These are phyloP conservation scores for Drosophila tristis DNA, from an alignment of 1,140 invertebrate genomes.

Conservation along the genomic window DNA sequence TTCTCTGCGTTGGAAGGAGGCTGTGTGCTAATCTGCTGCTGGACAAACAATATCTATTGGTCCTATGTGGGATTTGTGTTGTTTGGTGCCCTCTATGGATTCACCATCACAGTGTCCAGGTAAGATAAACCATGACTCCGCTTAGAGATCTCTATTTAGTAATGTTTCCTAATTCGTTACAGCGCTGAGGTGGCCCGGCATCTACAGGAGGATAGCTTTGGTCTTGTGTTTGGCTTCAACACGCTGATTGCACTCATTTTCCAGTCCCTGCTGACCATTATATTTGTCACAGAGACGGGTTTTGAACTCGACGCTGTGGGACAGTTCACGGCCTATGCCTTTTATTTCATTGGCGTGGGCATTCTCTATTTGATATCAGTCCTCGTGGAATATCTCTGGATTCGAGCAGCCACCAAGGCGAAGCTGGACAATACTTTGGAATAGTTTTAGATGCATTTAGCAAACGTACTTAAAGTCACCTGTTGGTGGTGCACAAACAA, in stretches of 20 bases:
- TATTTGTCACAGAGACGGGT: slow-evolving; percentile 86
- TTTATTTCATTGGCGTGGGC: slow-evolving; percentile 75
- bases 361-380: slow-evolving; percentile 70
- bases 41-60: slow-evolving; percentile 87
- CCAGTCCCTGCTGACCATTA: slow-evolving; percentile 91
- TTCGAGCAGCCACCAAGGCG: slow-evolving; percentile 21
- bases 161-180: slow-evolving; percentile 49
- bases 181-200: slow-evolving; percentile 94
- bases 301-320: slow-evolving; percentile 81
- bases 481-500: not conserved
- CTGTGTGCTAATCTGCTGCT: slow-evolving; percentile 87
- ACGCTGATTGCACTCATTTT: slow-evolving; percentile 91
- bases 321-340: slow-evolving; percentile 85
- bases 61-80: slow-evolving; percentile 91
- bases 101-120: slow-evolving; percentile 94
- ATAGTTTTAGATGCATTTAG: slow-evolving; percentile 30
- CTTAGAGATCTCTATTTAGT: not conserved
- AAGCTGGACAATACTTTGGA: slow-evolving; percentile 50
- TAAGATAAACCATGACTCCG: slow-evolving; percentile 63
- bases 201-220: slow-evolving; percentile 93
- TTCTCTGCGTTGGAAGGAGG: slow-evolving; percentile 88
- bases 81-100: slow-evolving; percentile 92
- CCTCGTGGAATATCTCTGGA: slow-evolving; percentile 60
- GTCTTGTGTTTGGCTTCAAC: slow-evolving; percentile 95
- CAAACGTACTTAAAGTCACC: slow-evolving; percentile 28